Percentiles rank a stretch among this genome's conserved stretches.
Conservation (phyloP, 2,113 vertebrate species). For the Galbula dea region DNA sequence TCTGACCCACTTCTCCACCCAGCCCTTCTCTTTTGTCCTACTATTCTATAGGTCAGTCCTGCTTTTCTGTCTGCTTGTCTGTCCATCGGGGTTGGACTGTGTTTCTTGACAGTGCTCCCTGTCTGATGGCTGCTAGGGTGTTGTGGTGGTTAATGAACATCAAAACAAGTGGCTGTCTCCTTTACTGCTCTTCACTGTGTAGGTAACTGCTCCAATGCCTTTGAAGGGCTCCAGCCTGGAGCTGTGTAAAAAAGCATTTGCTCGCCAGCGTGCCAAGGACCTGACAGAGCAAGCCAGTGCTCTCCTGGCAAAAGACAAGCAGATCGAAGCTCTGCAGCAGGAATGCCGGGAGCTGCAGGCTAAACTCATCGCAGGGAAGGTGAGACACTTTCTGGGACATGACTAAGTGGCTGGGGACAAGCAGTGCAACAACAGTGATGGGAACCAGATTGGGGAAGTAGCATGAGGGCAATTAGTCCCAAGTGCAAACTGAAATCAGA, state of each 20-base stretch:
- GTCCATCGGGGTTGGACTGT: not conserved
- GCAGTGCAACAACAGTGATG: not conserved
- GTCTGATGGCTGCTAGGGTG: not conserved
- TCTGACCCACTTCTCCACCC: not conserved
- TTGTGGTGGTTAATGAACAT: not conserved
- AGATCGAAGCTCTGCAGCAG: constrained; percentile 88
- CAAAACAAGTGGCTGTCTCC: not conserved
- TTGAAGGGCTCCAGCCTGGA: constrained; percentile 83
- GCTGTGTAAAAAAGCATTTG: constrained; percentile 89
- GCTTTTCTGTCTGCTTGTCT: not conserved
- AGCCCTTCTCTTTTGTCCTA: not conserved
- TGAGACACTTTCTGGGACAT: constrained; percentile 47
- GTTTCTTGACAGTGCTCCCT: not conserved
- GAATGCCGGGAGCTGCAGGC: constrained; percentile 88
- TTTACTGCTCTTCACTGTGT: not conserved
- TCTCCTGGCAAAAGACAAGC: constrained; percentile 92
- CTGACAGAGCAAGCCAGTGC: constrained; percentile 90
- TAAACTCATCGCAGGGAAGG: constrained; percentile 80
- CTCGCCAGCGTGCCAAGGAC: constrained; percentile 88
- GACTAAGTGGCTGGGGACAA: not conserved
- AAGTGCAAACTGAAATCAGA: not conserved
- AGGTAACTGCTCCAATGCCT: constrained; percentile 85
- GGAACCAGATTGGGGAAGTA: not conserved
- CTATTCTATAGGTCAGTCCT: not conserved
- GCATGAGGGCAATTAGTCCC: not conserved